phyloP scores from a whole-genome alignment of 2,888 invertebrate genomes.

The Heteromurus nitidus region DNA sequence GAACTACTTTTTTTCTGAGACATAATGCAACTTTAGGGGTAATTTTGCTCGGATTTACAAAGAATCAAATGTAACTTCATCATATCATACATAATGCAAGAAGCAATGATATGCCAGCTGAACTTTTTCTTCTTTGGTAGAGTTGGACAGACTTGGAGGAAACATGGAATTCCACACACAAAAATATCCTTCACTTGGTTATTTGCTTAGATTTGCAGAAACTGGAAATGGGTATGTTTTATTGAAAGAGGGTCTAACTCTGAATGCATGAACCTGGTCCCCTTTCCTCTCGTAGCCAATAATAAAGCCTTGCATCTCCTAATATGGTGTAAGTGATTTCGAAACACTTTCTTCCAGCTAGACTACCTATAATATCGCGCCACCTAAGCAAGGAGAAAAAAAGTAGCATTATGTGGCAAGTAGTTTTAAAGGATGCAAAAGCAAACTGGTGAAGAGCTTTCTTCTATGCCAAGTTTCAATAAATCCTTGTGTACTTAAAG shows the following conservation, averaged over 20 bases:
- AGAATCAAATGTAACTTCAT: conserved; percentile 28
- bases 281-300: background rate
- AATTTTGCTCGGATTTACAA: background rate
- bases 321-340: conserved; percentile 44
- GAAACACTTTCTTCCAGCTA: conserved; percentile 23
- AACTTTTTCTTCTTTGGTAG: background rate
- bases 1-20: background rate
- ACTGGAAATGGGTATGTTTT: conserved; percentile 8
- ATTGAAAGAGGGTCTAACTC: background rate
- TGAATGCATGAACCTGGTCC: background rate
- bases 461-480: conserved; percentile 31
- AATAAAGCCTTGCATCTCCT: conserved; percentile 15
- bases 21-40: background rate
- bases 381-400: background rate
- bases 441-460: background rate
- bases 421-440: conserved; percentile 20
- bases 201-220: conserved; percentile 7
- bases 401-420: conserved; percentile 7
- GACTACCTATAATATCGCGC: background rate
- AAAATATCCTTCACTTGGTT: background rate
- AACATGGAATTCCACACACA: background rate
- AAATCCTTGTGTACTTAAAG: conserved; percentile 40
- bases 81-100: conserved; percentile 19
- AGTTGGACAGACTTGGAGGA: background rate
- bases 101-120: conserved; percentile 18